Base-by-base conservation (phyloP, 2,113 vertebrate genomes). In the Harpagus bidentatus region DNA sequence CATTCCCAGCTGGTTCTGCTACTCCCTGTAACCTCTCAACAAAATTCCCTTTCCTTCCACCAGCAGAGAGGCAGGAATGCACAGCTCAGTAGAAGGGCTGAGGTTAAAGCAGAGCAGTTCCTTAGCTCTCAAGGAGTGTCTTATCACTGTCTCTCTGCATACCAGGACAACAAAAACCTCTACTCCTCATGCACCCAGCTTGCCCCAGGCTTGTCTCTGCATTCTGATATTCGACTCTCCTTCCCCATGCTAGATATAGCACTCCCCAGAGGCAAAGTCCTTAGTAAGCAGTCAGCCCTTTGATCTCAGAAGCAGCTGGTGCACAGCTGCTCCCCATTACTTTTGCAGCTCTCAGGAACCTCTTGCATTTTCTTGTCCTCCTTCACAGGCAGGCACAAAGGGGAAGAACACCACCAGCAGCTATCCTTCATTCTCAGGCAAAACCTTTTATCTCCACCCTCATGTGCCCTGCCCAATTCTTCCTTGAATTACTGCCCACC, bases 231-330 rank as follows among this genome's bases (percentile, higher is more conserved):
- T 83, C 88, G 76, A 82, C 88, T 86, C 55, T 86, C 53, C 87
- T 90, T 92, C 90, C 50, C 62, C 34, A 25, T 11, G 13, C 42
- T 47, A 83, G 93, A 97, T 89, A 90, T 95, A 96, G 86, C 80
- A 62, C 67, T 90, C 95, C 94, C 82, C 67, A 55, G 63, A 88
- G 76, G 85, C 76, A 90, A 48, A 78, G 59, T 86, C 80, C 91
- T 83, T 22, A n/a, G 79, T 47, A 87, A 94, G 92, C 79, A 47
- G 72, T 90, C 63, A 53, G n/a, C 18, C 23, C 82, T 97, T 90
- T 93, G 88, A 96, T 92, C 92, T 86, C 74, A 47, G 63, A 61
- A 90, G 85, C 96, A 93, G 95, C 93, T 95, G 97, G 66, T 58
- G 76, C 34, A 88, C 94, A 97, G 97, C 97, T 96, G 95, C 80